Evolutionary conservation across 53 echinoderm and acorn worm species (phyloP), one percentile per base, ranked within the genome.

Genomic region (Crossaster papposus): DNA sequence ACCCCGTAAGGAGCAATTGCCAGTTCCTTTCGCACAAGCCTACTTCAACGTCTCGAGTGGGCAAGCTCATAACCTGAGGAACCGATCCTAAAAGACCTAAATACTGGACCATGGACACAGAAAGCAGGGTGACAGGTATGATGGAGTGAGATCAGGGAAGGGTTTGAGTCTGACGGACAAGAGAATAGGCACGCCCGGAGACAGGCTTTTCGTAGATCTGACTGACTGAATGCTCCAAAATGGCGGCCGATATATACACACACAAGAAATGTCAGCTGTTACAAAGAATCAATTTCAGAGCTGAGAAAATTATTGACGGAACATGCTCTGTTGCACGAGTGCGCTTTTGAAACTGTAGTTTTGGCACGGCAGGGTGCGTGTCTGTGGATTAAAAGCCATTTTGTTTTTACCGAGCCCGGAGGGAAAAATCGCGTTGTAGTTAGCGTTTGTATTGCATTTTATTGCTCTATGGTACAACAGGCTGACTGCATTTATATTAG

Each of bases 131-230:
- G 79, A 51, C 79, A 78, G 50, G 52, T 17, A 52, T 51, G 79
- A 78, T 78, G 51, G 79, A 78, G 51, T 28, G 34, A 22, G 51
- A 17, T 58, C 36, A 58, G 32, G 80, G 32, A 14, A 30, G 51
- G 26, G 80, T 6, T 31, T 80, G 80, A 34, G 62, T 58, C 32
- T 80, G 80, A 58, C 17, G 80, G 80, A 80, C 55, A 80, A 51
- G 52, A 28, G 51, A 78, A 78, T 22, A 78, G 79, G 52, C 50
- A 13, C 23, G 79, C 79, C 79, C 51, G 22, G n/a, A 78, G 79
- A 22, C 79, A 78, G 28, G 79, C 79, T 78, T 78, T 78, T 1
- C 29, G 23, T 20, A 14, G 75, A 74, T 32, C 34, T 26, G 10
- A 26, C 24, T 78, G 52, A 50, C 51, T 51, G 52, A 28, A 78